Percentiles rank a stretch among this genome's conserved stretches.
phyloP scores from a whole-genome alignment of 1,140 invertebrate species.

The Ectropis grisescens region DNA sequence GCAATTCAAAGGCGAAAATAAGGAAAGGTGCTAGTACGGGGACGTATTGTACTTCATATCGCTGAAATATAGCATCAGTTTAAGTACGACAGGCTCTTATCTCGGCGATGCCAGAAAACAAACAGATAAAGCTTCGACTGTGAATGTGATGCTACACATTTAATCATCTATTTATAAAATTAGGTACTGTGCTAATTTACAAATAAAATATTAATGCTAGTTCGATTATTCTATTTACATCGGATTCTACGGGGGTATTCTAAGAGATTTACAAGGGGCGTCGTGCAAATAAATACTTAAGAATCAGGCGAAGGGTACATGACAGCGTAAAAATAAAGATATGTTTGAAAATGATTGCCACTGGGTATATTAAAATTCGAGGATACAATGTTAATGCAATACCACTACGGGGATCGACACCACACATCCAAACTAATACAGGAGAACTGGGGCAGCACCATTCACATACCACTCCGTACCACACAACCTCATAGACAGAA shows the following conservation, averaged over 20 bases:
- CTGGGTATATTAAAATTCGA: too few species aligned
- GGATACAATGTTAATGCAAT: constrained; percentile 26
- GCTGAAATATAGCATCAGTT: constrained; percentile 19
- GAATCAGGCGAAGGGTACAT: constrained; percentile 27
- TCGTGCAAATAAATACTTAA: constrained; percentile 34
- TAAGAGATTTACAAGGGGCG: too few species aligned
- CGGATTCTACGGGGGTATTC: constrained; percentile 3
- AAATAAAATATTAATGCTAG: background rate
- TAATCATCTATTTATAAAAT: constrained; percentile 6
- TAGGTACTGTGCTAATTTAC: background rate
- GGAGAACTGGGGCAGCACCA: constrained; percentile 67
- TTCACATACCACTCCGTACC: constrained; percentile 53
- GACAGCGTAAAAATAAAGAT: constrained; percentile 38
- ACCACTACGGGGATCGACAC: constrained; percentile 40
- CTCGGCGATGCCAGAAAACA: constrained; percentile 70
- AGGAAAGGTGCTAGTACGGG: constrained; percentile 62
- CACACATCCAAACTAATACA: constrained; percentile 49
- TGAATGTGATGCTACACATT: constrained; percentile 32
- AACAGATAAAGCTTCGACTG: constrained; percentile 66
- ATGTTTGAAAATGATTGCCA: too few species aligned
- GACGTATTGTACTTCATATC: constrained; percentile 15
- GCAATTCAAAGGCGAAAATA: constrained; percentile 56
- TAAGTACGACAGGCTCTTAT: constrained; percentile 21
- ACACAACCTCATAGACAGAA: constrained; percentile 53
- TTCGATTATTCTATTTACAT: background rate